Conservation (phyloP, 2,888 invertebrate species). For the Dromius quadrimaculatus region DNA sequence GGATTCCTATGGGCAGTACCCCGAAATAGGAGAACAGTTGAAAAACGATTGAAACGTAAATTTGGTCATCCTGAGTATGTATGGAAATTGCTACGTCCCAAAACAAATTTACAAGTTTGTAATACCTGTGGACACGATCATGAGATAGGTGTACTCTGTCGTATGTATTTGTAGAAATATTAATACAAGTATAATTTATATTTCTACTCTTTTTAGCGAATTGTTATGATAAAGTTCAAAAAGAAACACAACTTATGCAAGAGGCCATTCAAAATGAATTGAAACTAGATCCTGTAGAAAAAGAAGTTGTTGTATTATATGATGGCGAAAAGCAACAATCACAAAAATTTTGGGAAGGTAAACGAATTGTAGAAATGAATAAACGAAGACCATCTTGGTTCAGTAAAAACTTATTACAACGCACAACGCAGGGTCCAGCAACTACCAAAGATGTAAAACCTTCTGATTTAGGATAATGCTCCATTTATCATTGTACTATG, state of each 20-base stretch:
- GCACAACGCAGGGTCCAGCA: conserved; percentile 79
- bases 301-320: conserved; percentile 89
- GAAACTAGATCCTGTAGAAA: conserved; percentile 79
- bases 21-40: conserved; percentile 80
- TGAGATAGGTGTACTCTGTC: conserved; percentile 83
- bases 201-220: conserved; percentile 70
- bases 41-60: conserved; percentile 79
- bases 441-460: conserved; percentile 81
- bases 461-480: conserved; percentile 76
- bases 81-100: conserved; percentile 79
- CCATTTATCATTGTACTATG: no score
- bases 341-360: conserved; percentile 74
- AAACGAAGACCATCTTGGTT: conserved; percentile 92
- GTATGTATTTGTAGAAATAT: conserved; percentile 69
- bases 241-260: conserved; percentile 86
- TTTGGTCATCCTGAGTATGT: conserved; percentile 77
- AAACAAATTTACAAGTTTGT: conserved; percentile 81
- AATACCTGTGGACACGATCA: conserved; percentile 87
- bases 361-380: conserved; percentile 87
- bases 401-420: conserved; percentile 84
- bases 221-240: conserved; percentile 85
- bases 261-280: conserved; percentile 79
- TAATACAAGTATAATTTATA: not conserved
- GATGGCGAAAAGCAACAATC: conserved; percentile 81
- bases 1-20: conserved; percentile 88